Evolutionary conservation across 2,797 vertebrate species (phyloP).

Genomic region (Alca torda): DNA sequence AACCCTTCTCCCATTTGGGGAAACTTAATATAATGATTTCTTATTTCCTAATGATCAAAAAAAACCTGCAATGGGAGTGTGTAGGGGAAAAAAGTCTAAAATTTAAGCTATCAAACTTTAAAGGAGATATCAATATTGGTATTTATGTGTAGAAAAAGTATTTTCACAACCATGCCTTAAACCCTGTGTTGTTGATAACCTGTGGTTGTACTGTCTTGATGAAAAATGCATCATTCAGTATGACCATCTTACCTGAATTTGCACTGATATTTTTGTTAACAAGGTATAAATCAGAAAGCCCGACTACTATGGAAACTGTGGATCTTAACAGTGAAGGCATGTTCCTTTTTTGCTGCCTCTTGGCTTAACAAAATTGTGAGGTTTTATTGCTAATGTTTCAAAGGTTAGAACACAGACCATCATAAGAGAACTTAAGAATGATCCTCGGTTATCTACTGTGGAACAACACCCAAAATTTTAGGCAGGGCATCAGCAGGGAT

Average conservation of each 20-base stretch:
- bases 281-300: not conserved
- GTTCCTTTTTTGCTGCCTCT: not conserved
- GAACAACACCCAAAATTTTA: not conserved
- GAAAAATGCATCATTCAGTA: not conserved
- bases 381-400: not conserved
- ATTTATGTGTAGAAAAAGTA: not conserved
- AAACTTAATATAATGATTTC: not conserved
- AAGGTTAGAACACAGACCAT: not conserved
- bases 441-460: not conserved
- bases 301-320: not conserved
- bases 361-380: not conserved
- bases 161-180: not conserved
- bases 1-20: not conserved
- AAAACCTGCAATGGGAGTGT: accelerated
- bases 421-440: not conserved
- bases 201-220: not conserved
- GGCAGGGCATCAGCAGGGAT: not conserved
- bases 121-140: not conserved
- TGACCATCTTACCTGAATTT: not conserved
- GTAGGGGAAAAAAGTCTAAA: not conserved
- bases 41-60: not conserved
- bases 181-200: not conserved
- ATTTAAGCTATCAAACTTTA: not conserved
- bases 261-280: not conserved
- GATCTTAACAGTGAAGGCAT: not conserved